These are phyloP conservation scores for Valencia hispanica DNA, from an alignment of 2,797 vertebrate species.

Conservation along the genomic window DNA sequence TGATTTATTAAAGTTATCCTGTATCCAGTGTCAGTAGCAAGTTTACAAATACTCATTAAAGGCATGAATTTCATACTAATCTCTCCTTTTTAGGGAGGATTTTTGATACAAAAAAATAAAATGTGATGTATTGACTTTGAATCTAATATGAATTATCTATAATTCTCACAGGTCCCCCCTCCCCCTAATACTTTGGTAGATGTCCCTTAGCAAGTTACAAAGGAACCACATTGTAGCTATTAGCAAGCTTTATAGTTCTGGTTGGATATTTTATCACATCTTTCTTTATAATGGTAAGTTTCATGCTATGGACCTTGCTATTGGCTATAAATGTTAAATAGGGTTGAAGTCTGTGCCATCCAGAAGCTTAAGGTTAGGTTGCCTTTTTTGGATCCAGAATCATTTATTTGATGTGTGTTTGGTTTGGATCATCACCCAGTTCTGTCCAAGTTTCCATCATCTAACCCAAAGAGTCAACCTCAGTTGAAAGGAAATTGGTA, in stretches of 20 bases:
- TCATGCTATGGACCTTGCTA: background rate
- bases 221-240: no score
- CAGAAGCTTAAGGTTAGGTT: background rate
- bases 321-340: background rate
- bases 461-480: background rate
- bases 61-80: background rate
- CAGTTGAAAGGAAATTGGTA: background rate
- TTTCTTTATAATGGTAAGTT: background rate
- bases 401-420: background rate
- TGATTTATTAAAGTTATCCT: background rate
- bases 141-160: background rate
- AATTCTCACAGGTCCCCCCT: background rate
- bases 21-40: background rate
- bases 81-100: slow-evolving; percentile 7
- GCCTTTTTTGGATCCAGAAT: no score
- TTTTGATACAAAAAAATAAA: background rate
- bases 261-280: background rate
- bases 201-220: no score
- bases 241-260: no score
- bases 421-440: background rate
- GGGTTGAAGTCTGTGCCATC: background rate
- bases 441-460: background rate
- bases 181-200: no score
- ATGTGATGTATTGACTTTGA: background rate
- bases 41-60: background rate